These are phyloP conservation scores for Nanorana parkeri DNA, from an alignment of 2,113 vertebrate genomes.

Conservation along the genomic window DNA sequence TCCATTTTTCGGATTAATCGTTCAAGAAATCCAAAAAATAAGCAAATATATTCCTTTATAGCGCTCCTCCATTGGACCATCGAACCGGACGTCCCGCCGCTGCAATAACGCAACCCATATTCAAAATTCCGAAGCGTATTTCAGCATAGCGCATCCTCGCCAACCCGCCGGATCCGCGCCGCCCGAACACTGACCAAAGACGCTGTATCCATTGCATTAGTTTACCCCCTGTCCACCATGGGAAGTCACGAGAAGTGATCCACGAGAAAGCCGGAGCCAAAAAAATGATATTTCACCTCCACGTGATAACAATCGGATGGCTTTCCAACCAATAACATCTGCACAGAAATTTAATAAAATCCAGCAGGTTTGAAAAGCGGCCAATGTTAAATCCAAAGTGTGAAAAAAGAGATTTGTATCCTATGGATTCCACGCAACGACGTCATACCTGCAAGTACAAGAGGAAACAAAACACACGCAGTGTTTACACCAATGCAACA, in stretches of 20 bases:
- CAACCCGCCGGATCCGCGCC: constrained; percentile 57
- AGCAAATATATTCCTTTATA: constrained; percentile 58
- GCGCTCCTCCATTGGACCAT: background rate
- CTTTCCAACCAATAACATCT: background rate
- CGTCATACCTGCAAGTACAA: background rate
- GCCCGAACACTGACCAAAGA: constrained; percentile 66
- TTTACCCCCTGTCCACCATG: constrained; percentile 74
- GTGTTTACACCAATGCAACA: too few species aligned
- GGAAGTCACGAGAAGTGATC: constrained; percentile 69
- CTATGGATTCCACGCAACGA: background rate
- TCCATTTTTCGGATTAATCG: constrained; percentile 84
- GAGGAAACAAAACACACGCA: background rate
- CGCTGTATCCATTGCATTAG: constrained; percentile 65
- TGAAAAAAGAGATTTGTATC: background rate
- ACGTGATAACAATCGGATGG: background rate
- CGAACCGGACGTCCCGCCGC: background rate
- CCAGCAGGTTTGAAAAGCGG: background rate
- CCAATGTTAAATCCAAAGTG: background rate
- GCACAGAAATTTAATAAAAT: background rate
- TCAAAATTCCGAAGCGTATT: background rate
- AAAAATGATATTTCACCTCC: background rate
- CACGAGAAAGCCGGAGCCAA: constrained; percentile 60
- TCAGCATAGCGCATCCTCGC: constrained; percentile 17
- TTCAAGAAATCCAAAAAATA: constrained; percentile 70
- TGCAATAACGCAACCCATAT: background rate